phyloP scores from a whole-genome alignment of 2,113 vertebrate genomes.

The Nerophis ophidion region DNA sequence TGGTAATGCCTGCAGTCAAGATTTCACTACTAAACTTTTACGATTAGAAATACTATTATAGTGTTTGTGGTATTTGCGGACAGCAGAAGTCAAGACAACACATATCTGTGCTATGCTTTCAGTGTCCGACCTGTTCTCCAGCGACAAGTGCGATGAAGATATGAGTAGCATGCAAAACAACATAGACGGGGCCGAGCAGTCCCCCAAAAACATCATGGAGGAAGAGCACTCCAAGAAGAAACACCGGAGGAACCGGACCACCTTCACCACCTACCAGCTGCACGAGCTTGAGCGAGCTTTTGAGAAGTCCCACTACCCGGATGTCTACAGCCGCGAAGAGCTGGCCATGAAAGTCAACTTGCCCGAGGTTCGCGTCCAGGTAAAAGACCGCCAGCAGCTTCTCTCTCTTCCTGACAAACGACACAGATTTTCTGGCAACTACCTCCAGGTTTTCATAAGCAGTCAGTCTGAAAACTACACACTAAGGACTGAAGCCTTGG shows the following conservation, averaged over 20 bases:
- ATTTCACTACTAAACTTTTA: constrained; percentile 27
- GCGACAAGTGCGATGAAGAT: constrained; percentile 74
- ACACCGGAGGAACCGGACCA: constrained; percentile 84
- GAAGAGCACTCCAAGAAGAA: constrained; percentile 85
- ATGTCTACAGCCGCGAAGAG: constrained; percentile 87
- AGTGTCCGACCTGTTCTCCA: constrained; percentile 76
- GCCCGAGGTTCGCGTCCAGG: constrained; percentile 88
- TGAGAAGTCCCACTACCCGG: constrained; percentile 89
- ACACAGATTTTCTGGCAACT: too few relatives aligned
- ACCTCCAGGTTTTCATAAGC: too few relatives aligned
- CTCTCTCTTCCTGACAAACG: too few relatives aligned
- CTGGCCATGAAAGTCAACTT: constrained; percentile 89
- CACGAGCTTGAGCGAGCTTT: constrained; percentile 88
- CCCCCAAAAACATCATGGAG: constrained; percentile 62
- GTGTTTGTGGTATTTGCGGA: neutral
- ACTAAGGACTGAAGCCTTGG: too few relatives aligned
- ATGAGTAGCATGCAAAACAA: constrained; percentile 66
- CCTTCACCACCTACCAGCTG: constrained; percentile 90
- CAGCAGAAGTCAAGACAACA: neutral
- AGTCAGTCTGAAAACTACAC: neutral
- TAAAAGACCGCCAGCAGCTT: constrained; percentile 42
- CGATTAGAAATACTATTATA: neutral
- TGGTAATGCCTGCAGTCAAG: constrained; percentile 20
- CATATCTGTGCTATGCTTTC: neutral
- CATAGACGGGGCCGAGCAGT: constrained; percentile 41